Base-by-base conservation (phyloP, 2,888 invertebrate genomes). In the Bellardia pandia region DNA sequence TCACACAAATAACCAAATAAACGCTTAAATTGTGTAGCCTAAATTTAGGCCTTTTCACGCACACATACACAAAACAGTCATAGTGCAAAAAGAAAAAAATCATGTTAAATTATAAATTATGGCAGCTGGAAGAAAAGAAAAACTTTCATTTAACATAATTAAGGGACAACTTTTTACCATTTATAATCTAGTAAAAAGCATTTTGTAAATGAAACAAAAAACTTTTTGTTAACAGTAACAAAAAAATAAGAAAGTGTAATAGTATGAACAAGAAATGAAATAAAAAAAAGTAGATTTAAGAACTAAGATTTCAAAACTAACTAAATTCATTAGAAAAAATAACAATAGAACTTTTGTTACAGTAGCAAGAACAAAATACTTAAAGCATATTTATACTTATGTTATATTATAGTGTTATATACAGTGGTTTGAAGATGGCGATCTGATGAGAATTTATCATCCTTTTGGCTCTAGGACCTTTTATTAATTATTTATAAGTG, bases 101-200 rank as follows among this genome's bases (percentile, higher is more conserved):
- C 11, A 13, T 16, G 40, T 16, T 37, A 75, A 14, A 3, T 33
- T 51, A 76, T 62, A 62, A 75, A 58, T 53, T 77, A 77, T 64
- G 83, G 77, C 77, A 77, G 83, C 56, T 83, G 42, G 3, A 68
- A 68, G 42, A 42, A 68, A 68, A 37, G 45, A 58, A 75, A 77
- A 85, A 87, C 87, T 87, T 87, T 81, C 69, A 78, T 85, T 81
- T 85, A 77, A 81, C 87, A 87, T 87, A 85, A 87, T 85, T 87
- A 87, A 87, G 78, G 69, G 85, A 78, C 84, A 81, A 87, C 77
- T 85, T 87, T 85, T 85, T 85, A 75, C 64, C 81, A 87, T 85
- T 87, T 87, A 85, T 87, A 81, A 87, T 87, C 87, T 81, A 58
- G 81, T 78, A 69, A 78, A 85, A 87, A 77, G 69, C 64, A 85